Evolutionary conservation across 2,888 invertebrate species (phyloP).

Genomic region (Stenotaenia linearis): DNA sequence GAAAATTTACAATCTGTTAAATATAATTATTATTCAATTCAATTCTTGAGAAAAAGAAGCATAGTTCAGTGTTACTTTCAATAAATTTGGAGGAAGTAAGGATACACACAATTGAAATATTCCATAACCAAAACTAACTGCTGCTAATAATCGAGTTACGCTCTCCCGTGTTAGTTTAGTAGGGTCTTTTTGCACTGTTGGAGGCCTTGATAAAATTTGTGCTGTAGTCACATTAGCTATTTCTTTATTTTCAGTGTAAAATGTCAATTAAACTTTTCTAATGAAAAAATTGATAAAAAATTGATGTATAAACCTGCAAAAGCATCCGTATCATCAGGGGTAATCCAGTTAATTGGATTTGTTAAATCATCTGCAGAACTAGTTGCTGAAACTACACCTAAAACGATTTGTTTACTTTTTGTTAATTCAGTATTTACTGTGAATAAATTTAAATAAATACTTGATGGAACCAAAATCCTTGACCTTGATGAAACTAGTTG

Average conservation of each 20-base stretch:
- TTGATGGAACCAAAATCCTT: not conserved
- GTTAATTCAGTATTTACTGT: too few species aligned
- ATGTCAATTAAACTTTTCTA: too few species aligned
- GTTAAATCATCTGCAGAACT: not conserved
- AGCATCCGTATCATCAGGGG: not conserved
- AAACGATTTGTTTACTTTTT: too few species aligned
- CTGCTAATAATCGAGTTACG: constrained; percentile 58
- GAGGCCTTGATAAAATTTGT: not conserved
- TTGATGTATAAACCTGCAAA: too few species aligned
- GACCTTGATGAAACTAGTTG: not conserved
- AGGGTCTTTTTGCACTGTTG: not conserved
- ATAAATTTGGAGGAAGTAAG: constrained; percentile 58
- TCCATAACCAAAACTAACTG: constrained; percentile 65
- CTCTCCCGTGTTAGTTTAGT: constrained; percentile 49
- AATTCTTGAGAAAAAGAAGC: too few species aligned
- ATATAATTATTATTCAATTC: too few species aligned
- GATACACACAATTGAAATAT: constrained; percentile 63
- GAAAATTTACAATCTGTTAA: constrained; percentile 54
- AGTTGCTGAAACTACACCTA: not conserved
- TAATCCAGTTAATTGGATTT: not conserved
- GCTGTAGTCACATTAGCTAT: not conserved
- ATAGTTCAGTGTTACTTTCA: not conserved
- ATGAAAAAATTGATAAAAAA: too few species aligned
- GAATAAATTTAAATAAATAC: not conserved
- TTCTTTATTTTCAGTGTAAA: not conserved